Evolutionary conservation across 2,113 vertebrate species (phyloP).

Genomic region (Nymphicus hollandicus): DNA sequence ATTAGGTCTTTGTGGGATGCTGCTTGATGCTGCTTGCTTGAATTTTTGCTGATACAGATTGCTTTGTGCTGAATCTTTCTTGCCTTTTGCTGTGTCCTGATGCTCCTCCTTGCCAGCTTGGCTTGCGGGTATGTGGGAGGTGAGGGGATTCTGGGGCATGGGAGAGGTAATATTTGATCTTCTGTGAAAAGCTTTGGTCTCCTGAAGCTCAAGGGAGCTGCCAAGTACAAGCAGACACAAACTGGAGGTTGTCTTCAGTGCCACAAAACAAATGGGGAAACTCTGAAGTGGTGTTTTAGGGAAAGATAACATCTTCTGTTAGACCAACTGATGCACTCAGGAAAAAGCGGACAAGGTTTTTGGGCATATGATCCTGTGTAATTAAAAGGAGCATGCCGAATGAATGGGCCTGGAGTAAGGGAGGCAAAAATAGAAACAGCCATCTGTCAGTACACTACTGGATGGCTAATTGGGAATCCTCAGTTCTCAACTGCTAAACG

Average conservation of each 20-base stretch:
- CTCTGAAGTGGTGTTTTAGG: not conserved
- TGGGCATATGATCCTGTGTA: not conserved
- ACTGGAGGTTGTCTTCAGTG: not conserved
- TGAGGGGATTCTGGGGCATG: not conserved
- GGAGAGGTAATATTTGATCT: not conserved
- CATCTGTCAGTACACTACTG: not conserved
- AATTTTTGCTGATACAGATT: not conserved
- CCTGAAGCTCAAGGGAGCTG: not conserved
- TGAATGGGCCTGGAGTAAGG: conserved; percentile 10
- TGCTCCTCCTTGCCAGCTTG: not conserved
- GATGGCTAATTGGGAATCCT: conserved; percentile 28
- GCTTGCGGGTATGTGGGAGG: not conserved
- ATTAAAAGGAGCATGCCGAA: not conserved
- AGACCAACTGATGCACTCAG: not conserved
- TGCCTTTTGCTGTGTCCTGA: not conserved
- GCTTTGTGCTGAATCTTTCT: not conserved
- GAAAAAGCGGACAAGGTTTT: not conserved
- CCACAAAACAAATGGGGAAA: not conserved
- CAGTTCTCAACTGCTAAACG: not conserved
- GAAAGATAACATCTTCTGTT: not conserved
- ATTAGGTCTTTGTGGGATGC: not conserved
- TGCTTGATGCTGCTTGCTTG: not conserved
- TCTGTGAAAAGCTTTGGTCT: not conserved
- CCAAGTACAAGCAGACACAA: not conserved
- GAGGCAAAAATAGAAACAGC: conserved; percentile 33